phyloP scores from a whole-genome alignment of 2,888 invertebrate genomes.

The Trissolcus brochymenae region DNA sequence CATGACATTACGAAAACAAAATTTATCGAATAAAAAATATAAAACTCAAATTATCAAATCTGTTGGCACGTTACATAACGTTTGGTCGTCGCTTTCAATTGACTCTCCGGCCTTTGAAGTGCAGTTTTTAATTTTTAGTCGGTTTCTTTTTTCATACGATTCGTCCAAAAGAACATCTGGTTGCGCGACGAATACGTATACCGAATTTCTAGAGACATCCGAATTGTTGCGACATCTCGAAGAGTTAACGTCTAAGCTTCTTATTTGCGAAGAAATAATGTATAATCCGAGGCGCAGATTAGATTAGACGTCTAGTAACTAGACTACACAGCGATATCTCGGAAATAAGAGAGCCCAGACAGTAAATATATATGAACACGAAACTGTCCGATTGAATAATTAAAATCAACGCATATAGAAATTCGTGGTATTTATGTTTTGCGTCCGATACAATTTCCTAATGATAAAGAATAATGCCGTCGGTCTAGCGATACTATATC shows the following conservation, averaged over 20 bases:
- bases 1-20: too few relatives aligned
- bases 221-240: not conserved
- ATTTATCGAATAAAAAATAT: too few relatives aligned
- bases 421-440: conserved; percentile 40
- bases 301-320: conserved; percentile 76
- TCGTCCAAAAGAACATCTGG: not conserved
- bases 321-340: conserved; percentile 74
- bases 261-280: conserved; percentile 28
- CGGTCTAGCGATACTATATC: too few relatives aligned
- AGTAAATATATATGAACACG: conserved; percentile 64
- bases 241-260: not conserved
- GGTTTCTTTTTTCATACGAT: not conserved
- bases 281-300: conserved; percentile 72
- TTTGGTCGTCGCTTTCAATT: too few relatives aligned
- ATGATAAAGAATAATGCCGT: conserved; percentile 27
- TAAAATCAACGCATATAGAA: conserved; percentile 45
- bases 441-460: conserved; percentile 23
- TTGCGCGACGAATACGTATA: not conserved
- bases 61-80: too few relatives aligned
- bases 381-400: conserved; percentile 54
- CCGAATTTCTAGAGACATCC: not conserved
- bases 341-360: conserved; percentile 72
- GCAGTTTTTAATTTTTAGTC: too few relatives aligned
- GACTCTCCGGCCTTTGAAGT: too few relatives aligned
- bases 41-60: too few relatives aligned